Conservation (phyloP, 2,888 invertebrate species). For the Microctonus hyperodae region DNA sequence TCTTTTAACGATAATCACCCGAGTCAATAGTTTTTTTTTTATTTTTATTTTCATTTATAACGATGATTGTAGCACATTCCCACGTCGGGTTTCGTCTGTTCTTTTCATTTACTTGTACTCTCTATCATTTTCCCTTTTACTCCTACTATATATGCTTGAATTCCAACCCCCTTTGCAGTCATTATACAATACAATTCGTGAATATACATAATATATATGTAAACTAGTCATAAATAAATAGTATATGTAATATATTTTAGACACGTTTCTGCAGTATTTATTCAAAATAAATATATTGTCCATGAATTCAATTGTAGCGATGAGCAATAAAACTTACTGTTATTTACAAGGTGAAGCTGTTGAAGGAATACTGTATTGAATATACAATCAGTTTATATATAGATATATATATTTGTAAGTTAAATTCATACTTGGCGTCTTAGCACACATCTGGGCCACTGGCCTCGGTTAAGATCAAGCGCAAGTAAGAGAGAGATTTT, state of each 20-base stretch:
- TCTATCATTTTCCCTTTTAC: neutral
- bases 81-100: conserved; percentile 25
- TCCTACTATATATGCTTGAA: neutral
- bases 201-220: neutral
- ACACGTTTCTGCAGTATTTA: conserved; percentile 8
- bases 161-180: conserved; percentile 12
- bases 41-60: conserved; percentile 31
- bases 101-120: neutral
- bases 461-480: neutral
- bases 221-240: neutral
- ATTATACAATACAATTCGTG: conserved; percentile 11
- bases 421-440: neutral
- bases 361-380: conserved; percentile 18
- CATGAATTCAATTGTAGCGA: neutral
- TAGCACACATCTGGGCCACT: conserved; percentile 16
- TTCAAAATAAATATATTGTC: neutral
- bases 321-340: conserved; percentile 25
- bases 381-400: neutral
- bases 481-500: conserved; percentile 16
- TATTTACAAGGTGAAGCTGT: conserved; percentile 19
- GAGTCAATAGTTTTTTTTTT: conserved; percentile 28
- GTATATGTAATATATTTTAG: conserved; percentile 13
- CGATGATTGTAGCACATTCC: conserved; percentile 40
- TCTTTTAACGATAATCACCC: conserved; percentile 32
- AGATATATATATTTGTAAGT: neutral